Conservation (phyloP, 2,113 vertebrate species). For the Tyrannus savana region DNA sequence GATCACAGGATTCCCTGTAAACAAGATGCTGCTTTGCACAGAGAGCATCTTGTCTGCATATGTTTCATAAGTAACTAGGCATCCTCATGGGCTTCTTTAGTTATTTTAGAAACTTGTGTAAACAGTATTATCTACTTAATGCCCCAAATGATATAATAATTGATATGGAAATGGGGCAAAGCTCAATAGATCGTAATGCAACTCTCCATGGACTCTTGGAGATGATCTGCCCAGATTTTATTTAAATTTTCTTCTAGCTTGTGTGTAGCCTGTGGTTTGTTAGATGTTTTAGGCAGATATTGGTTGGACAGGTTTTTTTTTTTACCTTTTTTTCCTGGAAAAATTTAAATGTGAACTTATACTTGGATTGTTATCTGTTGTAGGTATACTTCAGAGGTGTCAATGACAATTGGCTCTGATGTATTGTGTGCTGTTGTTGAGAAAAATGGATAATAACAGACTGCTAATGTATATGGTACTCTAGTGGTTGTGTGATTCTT, state of each 20-base stretch:
- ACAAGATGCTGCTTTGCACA: slow-evolving; percentile 61
- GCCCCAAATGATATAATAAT: slow-evolving; percentile 64
- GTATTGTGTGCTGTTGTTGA: neutral
- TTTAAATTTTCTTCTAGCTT: slow-evolving; percentile 23
- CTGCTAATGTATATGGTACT: neutral
- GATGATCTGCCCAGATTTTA: slow-evolving; percentile 55
- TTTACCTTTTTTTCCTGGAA: neutral
- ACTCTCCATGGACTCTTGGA: slow-evolving; percentile 18
- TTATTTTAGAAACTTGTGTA: slow-evolving; percentile 63
- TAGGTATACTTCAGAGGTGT: neutral
- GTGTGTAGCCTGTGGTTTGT: neutral
- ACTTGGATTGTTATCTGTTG: neutral
- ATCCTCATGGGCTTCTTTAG: slow-evolving; percentile 60
- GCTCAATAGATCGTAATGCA: slow-evolving; percentile 30
- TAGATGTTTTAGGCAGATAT: neutral
- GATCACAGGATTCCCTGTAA: slow-evolving; percentile 73
- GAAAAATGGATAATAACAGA: neutral
- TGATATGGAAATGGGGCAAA: slow-evolving; percentile 67
- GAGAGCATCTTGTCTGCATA: slow-evolving; percentile 66
- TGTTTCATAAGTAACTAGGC: slow-evolving; percentile 65
- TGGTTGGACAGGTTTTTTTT: neutral
- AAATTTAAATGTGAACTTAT: neutral
- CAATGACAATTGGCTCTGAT: neutral
- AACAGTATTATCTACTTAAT: slow-evolving; percentile 68
- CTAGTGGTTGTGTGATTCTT: neutral